phyloP scores from a whole-genome alignment of 2,888 invertebrate genomes.

The Lepetodrilus schrolli region DNA sequence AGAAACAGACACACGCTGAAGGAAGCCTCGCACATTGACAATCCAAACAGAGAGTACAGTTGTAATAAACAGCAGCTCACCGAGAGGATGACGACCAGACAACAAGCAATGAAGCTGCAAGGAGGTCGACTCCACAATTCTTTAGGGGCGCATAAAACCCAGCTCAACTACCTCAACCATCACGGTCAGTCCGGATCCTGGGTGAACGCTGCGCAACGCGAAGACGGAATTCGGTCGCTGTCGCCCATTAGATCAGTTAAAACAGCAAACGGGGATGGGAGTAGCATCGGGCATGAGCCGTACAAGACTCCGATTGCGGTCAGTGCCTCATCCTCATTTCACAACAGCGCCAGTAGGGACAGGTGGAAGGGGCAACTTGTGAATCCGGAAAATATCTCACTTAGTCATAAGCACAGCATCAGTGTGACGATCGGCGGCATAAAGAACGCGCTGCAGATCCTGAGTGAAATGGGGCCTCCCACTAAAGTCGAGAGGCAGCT shows the following conservation, averaged over 20 bases:
- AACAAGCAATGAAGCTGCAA: conserved; percentile 46
- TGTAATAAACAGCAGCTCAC: conserved; percentile 42
- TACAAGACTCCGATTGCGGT: not conserved
- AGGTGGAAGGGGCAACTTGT: not conserved
- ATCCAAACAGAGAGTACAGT: conserved; percentile 42
- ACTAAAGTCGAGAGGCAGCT: conserved; percentile 60
- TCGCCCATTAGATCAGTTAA: too few species aligned
- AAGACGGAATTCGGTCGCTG: not conserved
- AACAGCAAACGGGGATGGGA: not conserved
- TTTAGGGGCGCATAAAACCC: conserved; percentile 26
- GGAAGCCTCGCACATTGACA: conserved; percentile 48
- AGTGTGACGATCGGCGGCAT: conserved; percentile 56
- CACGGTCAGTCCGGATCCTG: conserved; percentile 37
- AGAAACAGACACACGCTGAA: conserved; percentile 56
- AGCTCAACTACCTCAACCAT: conserved; percentile 39
- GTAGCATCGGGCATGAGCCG: not conserved
- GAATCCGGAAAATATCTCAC: not conserved
- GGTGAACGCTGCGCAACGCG: not conserved
- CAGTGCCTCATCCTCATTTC: not conserved
- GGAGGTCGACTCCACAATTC: conserved; percentile 40
- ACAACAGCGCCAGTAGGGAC: not conserved
- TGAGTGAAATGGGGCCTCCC: conserved; percentile 55
- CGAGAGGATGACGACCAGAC: conserved; percentile 39
- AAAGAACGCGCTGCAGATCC: conserved; percentile 54
- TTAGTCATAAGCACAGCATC: conserved; percentile 31